A percentile compares a stretch with the other conserved stretches of the same genome.
phyloP scores from a whole-genome alignment of 1,140 invertebrate genomes.

The Campodea augens region DNA sequence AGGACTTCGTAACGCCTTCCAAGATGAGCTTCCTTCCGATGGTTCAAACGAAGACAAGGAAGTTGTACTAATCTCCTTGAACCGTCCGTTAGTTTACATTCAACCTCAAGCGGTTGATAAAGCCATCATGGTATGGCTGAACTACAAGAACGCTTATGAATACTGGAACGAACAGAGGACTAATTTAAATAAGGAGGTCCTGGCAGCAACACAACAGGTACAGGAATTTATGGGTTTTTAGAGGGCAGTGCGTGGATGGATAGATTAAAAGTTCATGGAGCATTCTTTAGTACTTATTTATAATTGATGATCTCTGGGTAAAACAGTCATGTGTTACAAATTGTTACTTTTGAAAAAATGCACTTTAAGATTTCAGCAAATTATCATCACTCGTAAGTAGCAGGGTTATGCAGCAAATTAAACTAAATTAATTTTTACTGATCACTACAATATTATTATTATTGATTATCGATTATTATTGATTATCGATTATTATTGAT shows the following conservation, averaged over 20 bases:
- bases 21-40: conserved; percentile 65
- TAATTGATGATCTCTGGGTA: too few species aligned
- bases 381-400: too few species aligned
- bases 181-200: conserved; percentile 66
- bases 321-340: too few species aligned
- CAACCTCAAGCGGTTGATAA: conserved; percentile 91
- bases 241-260: not conserved
- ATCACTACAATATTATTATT: too few species aligned
- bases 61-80: conserved; percentile 77
- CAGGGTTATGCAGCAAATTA: too few species aligned
- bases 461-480: too few species aligned
- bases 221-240: not conserved
- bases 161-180: conserved; percentile 94
- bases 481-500: too few species aligned
- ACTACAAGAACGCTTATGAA: conserved; percentile 96
- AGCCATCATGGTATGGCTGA: conserved; percentile 91
- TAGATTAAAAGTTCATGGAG: too few species aligned
- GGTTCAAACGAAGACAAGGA: conserved; percentile 60
- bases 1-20: conserved; percentile 54
- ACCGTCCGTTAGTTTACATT: conserved; percentile 78
- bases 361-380: too few species aligned
- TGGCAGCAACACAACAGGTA: conserved; percentile 62
- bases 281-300: too few species aligned
- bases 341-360: too few species aligned
- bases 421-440: too few species aligned